A percentile compares a stretch with the other conserved stretches of the same genome.
phyloP scores from a whole-genome alignment of 2,888 invertebrate genomes.

The Chrysotoxum bicinctum region DNA sequence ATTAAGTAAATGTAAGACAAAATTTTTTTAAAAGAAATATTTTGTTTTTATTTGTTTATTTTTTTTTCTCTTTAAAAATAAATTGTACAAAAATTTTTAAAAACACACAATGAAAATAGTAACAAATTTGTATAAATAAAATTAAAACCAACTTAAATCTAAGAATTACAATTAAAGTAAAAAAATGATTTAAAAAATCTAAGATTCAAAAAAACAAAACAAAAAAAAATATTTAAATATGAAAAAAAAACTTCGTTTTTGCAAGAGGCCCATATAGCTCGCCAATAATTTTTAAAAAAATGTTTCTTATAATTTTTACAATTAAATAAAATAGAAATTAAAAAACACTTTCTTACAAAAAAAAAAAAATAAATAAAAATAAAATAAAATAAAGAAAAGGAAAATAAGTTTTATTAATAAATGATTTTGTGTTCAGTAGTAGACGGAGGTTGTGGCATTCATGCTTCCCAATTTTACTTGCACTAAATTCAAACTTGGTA shows the following conservation, averaged over 20 bases:
- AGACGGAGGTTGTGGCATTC: conserved; percentile 22
- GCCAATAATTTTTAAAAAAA: conserved; percentile 79
- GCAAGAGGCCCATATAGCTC: conserved; percentile 83
- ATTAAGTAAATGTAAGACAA: conserved; percentile 73
- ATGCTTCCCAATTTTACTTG: conserved; percentile 28
- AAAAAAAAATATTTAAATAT: conserved; percentile 72
- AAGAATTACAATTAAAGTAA: conserved; percentile 68
- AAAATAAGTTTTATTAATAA: conserved; percentile 16
- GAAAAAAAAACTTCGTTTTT: conserved; percentile 82
- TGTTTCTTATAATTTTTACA: conserved; percentile 71
- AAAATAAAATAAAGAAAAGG: background rate
- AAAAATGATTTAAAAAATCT: conserved; percentile 71
- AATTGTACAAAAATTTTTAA: conserved; percentile 68
- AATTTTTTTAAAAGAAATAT: conserved; percentile 72
- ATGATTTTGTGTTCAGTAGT: conserved; percentile 23
- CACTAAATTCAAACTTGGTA: conserved; percentile 5
- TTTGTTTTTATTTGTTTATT: conserved; percentile 74
- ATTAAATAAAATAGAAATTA: conserved; percentile 71
- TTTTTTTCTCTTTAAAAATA: conserved; percentile 73
- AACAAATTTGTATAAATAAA: conserved; percentile 77
- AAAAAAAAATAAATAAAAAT: background rate
- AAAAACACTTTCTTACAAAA: conserved; percentile 54
- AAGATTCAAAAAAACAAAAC: conserved; percentile 71
- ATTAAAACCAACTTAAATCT: conserved; percentile 62
- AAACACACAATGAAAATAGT: conserved; percentile 75